Evolutionary conservation across 2,888 invertebrate species (phyloP), one percentile per base, ranked within the genome.

Genomic region (Megaustenia siamemsis): DNA sequence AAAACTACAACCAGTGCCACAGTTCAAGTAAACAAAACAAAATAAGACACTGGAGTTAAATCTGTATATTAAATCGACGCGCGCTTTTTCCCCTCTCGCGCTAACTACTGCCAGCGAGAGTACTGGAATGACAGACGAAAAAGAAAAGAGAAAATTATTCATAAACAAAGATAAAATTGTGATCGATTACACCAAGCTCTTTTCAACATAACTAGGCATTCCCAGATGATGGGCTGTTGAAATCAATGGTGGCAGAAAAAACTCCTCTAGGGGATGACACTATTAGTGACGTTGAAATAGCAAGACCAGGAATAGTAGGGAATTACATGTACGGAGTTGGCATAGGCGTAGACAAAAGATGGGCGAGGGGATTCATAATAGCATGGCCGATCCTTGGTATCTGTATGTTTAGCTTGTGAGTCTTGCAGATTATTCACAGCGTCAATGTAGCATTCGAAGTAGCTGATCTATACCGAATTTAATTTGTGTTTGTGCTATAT

Each of bases 21-120:
- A 71, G 40, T 49, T 75, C 21, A 75, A 38, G 75, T 53, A 49
- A 49, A 75, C 49, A 53, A 75, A 49, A 75, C 35, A 75, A 75
- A 75, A 75, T 28, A 35, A 35, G 28, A 45, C 28, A n/a, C 38
- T 60, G 12, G 10, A 28, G n/a, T 45, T n/a, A 43, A 12, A 24
- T n/a, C 28, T 71, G 28, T 43, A 71, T 43, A n/a, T 43, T 6
- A 4, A n/a, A 24, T 45, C 28, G 6, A n/a, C 43, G 15, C 28
- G n/a, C 1, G n/a, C n/a, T 15, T 35, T 45, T 3, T 43, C n/a
- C 40, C 24, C 10, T 45, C 40, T 24, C 21, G 2, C 71, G 15
- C 32, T 32, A 6, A 8, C 21, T 38, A 68, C 15, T 24, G 18
- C n/a, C 1, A 15, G n/a, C n/a, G n/a, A n/a, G n/a, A n/a, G 24